phyloP scores from a whole-genome alignment of 2,797 vertebrate species.

The Lerista edwardsae region DNA sequence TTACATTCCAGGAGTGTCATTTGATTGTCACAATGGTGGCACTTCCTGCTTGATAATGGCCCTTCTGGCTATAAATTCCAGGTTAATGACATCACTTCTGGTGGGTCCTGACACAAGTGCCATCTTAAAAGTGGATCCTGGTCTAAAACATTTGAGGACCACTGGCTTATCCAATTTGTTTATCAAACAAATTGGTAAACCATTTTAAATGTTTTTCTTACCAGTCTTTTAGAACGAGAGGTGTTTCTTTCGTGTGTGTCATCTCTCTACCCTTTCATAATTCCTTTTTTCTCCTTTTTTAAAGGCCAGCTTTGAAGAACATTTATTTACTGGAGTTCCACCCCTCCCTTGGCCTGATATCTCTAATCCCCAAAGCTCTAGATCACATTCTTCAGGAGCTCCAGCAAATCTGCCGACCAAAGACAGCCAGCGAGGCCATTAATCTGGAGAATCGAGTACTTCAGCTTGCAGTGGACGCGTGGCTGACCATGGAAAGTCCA shows the following conservation, averaged over 20 bases:
- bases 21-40: too few species aligned
- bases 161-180: not conserved
- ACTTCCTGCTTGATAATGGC: too few species aligned
- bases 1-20: too few species aligned
- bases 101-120: too few species aligned
- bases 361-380: constrained; percentile 70
- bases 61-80: too few species aligned
- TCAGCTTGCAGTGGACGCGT: constrained; percentile 69
- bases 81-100: too few species aligned
- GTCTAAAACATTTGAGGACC: too few species aligned
- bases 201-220: not conserved
- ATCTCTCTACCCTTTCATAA: not conserved
- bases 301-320: constrained; percentile 76
- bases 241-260: not conserved
- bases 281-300: constrained; percentile 19
- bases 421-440: constrained; percentile 54
- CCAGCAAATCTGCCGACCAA: constrained; percentile 63
- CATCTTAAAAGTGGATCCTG: too few species aligned
- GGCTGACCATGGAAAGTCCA: constrained; percentile 58
- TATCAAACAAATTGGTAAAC: not conserved
- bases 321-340: constrained; percentile 81
- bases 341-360: constrained; percentile 77
- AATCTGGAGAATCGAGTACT: constrained; percentile 73
- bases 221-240: not conserved
- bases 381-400: constrained; percentile 72